Conservation (phyloP, 2,888 invertebrate genomes). For the Melanostoma mellinum region DNA sequence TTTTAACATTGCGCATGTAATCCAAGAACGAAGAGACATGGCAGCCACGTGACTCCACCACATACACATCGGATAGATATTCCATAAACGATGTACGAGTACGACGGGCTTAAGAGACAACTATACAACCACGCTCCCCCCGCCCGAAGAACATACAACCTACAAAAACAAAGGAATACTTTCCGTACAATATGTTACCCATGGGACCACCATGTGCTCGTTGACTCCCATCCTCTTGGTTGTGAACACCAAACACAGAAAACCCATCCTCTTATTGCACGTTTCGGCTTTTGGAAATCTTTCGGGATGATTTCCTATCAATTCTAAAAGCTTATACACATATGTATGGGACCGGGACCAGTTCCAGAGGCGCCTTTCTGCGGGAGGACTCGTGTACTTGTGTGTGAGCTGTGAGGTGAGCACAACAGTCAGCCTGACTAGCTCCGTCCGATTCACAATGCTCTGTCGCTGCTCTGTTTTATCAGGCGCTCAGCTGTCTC, state of each 20-base stretch:
- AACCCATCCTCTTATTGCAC: slow-evolving; percentile 68
- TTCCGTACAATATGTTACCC: slow-evolving; percentile 74
- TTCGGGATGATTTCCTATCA: slow-evolving; percentile 74
- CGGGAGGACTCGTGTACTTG: slow-evolving; percentile 35
- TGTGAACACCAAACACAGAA: slow-evolving; percentile 52
- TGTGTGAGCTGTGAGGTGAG: slow-evolving; percentile 32
- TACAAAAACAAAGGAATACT: slow-evolving; percentile 69
- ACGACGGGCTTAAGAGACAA: slow-evolving; percentile 51
- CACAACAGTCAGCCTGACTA: slow-evolving; percentile 33
- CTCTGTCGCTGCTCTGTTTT: slow-evolving; percentile 24
- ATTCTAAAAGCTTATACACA: slow-evolving; percentile 67
- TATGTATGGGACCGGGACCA: not conserved
- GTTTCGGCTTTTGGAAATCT: slow-evolving; percentile 61
- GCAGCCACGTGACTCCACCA: slow-evolving; percentile 59
- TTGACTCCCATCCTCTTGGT: slow-evolving; percentile 63
- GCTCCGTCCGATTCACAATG: slow-evolving; percentile 22
- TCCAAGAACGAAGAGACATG: slow-evolving; percentile 33
- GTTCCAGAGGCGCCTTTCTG: slow-evolving; percentile 36
- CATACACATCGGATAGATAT: not conserved
- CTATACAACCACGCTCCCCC: slow-evolving; percentile 17
- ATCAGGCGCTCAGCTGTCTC: slow-evolving; percentile 55
- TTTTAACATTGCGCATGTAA: slow-evolving; percentile 55
- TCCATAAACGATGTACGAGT: slow-evolving; percentile 31
- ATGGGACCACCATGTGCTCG: slow-evolving; percentile 74
- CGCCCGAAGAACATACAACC: slow-evolving; percentile 49